Evolutionary conservation across 2,888 invertebrate genomes (phyloP), one percentile per base, ranked within the genome.

Genomic region (Trissolcus japonicus): DNA sequence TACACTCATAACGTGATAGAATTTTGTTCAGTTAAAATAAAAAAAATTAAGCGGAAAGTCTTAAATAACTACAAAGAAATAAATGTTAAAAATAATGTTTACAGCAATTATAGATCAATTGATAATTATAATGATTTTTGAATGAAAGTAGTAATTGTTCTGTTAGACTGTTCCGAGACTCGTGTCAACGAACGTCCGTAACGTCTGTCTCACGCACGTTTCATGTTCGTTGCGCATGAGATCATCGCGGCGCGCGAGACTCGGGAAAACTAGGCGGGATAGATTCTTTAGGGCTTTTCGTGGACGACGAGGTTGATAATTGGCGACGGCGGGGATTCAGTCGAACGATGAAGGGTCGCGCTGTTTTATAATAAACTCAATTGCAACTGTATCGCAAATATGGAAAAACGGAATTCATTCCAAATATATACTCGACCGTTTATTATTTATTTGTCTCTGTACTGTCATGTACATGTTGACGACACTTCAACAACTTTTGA

Each of bases 151-250:
- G 68, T 69, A 61, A 17, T 40, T 17, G 50, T 21, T 14, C 25
- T 51, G 51, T 63, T 25, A 62, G 40, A 25, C 21, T 11, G 59
- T 57, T 35, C n/a, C 54, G 40, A 35, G 51, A n/a, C 43, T 56
- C 66, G 73, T 73, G 73, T 73, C 73, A 73, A 73, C 73, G 71
- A 72, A 72, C 63, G 71, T 62, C 56, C 57, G 62, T 46, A 66
- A 73, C 72, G 73, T 73, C 73, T 66, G 73, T 73, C 73, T 73
- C 66, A 73, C 73, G 73, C 74, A 67, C 61, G 62, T 74, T 67
- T 67, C 67, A 67, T 66, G 74, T 60, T 74, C 67, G 74, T 67
- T 56, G 67, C 74, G 74, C 74, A 67, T 74, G 74, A 74, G 74
- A 74, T 68, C 62, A 74, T 74, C 67, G 35, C 35, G 68, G 68